A percentile compares a stretch with the other conserved stretches of the same genome.
These are phyloP conservation scores for Charanyca ferruginea DNA, from an alignment of 2,888 invertebrate species.

Conservation along the genomic window DNA sequence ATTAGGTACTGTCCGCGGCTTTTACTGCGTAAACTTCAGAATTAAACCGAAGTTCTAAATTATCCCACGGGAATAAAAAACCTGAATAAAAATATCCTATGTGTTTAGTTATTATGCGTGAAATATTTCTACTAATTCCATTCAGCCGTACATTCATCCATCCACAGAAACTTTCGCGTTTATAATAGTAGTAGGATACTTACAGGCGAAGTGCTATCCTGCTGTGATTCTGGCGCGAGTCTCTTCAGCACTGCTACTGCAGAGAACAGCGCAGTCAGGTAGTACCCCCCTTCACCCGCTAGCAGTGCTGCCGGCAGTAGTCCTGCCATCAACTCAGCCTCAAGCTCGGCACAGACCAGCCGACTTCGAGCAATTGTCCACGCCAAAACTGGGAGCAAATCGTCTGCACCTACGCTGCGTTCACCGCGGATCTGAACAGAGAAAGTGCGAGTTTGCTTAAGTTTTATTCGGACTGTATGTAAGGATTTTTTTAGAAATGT, in stretches of 20 bases:
- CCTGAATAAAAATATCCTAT: too few species aligned
- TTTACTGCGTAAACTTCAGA: too few species aligned
- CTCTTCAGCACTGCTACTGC: constrained; percentile 97
- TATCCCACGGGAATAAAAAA: too few species aligned
- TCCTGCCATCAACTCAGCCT: constrained; percentile 99
- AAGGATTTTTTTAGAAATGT: too few species aligned
- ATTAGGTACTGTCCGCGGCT: too few species aligned
- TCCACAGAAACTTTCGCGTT: too few species aligned
- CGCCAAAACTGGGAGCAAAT: constrained; percentile 97
- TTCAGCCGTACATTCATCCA: too few species aligned
- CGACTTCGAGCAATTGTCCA: constrained; percentile 97
- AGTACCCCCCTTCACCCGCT: constrained; percentile 98
- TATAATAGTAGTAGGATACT: too few species aligned
- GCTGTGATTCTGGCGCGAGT: constrained; percentile 86
- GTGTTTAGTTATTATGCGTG: too few species aligned
- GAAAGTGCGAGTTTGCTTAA: background rate
- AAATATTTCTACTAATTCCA: too few species aligned
- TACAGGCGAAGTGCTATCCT: constrained; percentile 82
- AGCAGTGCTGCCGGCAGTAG: constrained; percentile 97
- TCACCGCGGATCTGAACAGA: constrained; percentile 93
- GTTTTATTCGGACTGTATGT: background rate
- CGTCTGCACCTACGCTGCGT: constrained; percentile 95
- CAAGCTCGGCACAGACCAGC: constrained; percentile 97
- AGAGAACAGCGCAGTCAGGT: constrained; percentile 97
- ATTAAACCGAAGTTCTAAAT: too few species aligned